These are phyloP conservation scores for Drymodes brunneopygia DNA, from an alignment of 2,113 vertebrate species.

Conservation along the genomic window DNA sequence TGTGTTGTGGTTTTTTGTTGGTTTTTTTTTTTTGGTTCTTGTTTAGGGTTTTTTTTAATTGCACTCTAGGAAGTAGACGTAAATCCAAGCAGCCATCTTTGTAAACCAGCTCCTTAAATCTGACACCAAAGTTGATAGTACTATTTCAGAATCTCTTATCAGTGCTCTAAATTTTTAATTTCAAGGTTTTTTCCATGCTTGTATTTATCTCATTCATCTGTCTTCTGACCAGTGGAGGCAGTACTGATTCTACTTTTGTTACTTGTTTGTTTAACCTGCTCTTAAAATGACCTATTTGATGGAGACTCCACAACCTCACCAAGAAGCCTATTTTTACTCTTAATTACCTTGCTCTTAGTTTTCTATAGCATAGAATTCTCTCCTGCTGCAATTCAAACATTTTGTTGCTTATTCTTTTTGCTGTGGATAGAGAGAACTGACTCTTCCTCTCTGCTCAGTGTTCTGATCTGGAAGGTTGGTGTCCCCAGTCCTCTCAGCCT, in stretches of 20 bases:
- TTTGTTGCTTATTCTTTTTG: not conserved
- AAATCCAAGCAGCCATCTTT: not conserved
- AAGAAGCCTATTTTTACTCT: not conserved
- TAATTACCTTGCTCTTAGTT: not conserved
- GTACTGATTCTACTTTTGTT: not conserved
- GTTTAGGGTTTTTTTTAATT: not conserved
- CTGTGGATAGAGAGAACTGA: not conserved
- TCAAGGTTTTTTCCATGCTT: not conserved
- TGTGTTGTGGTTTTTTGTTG: rapidly evolving
- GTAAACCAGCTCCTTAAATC: not conserved
- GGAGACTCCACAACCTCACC: not conserved
- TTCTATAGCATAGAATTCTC: not conserved
- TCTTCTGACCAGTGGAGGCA: not conserved
- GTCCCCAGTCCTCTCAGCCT: not conserved
- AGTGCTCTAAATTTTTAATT: not conserved
- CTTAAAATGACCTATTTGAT: not conserved
- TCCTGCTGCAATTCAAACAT: not conserved
- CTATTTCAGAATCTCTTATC: not conserved
- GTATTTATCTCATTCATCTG: not conserved
- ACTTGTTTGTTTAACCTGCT: not conserved
- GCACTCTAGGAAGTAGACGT: not conserved
- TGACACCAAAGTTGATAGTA: not conserved
- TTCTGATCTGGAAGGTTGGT: not conserved
- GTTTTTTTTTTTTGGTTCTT: too few species aligned
- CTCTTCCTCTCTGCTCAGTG: not conserved